These are phyloP conservation scores for Tadarida brasiliensis DNA, from an alignment of 2,797 vertebrate genomes.

Conservation along the genomic window DNA sequence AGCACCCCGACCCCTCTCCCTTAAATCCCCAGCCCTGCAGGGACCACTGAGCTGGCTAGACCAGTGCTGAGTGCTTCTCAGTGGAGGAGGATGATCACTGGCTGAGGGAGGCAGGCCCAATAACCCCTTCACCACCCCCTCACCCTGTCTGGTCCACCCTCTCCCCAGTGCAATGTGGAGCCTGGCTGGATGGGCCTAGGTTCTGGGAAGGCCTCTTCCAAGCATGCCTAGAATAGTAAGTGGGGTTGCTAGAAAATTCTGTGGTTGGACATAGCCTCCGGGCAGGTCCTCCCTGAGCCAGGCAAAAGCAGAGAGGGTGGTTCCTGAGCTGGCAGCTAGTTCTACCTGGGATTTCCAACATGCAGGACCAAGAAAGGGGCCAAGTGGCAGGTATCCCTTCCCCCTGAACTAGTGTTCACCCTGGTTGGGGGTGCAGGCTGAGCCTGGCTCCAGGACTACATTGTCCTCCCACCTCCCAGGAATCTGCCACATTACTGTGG, in stretches of 20 bases:
- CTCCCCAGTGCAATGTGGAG: not conserved
- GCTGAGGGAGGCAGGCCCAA: not conserved
- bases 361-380: not conserved
- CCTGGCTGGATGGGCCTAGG: not conserved
- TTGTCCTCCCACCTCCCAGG: not conserved
- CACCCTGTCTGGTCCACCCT: not conserved
- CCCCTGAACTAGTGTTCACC: too few species aligned
- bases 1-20: not conserved
- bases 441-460: not conserved
- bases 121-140: not conserved
- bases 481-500: not conserved
- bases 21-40: not conserved
- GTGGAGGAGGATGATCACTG: not conserved
- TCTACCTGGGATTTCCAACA: not conserved
- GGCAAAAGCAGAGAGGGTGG: not conserved
- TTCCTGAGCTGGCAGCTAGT: not conserved
- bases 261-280: not conserved
- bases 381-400: not conserved
- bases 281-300: not conserved
- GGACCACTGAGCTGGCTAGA: not conserved
- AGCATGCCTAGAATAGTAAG: not conserved
- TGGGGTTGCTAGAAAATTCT: not conserved
- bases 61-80: not conserved
- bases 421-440: not conserved
- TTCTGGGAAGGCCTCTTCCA: not conserved